phyloP scores from a whole-genome alignment of 2,113 vertebrate species.

The Caranx melampygus region DNA sequence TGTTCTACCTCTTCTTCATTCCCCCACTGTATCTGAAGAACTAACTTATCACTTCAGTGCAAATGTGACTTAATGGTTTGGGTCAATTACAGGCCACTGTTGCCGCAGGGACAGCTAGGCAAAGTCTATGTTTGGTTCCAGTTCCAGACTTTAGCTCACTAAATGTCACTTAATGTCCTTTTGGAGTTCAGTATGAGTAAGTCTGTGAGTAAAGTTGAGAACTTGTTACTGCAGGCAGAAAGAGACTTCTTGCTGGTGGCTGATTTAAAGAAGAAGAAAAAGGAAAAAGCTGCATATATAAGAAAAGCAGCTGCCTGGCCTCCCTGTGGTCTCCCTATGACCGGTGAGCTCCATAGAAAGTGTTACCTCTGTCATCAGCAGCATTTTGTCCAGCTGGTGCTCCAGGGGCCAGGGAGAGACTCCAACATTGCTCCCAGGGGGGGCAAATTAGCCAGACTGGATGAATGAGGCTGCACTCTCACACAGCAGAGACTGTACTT shows the following conservation, averaged over 20 bases:
- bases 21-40: background rate
- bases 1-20: too few relatives aligned
- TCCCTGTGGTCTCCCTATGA: background rate
- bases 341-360: conserved; percentile 13
- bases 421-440: conserved; percentile 36
- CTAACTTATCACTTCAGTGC: background rate
- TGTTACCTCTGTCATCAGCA: conserved; percentile 35
- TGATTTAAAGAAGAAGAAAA: background rate
- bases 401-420: conserved; percentile 21
- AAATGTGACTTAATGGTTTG: background rate
- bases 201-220: background rate
- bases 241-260: background rate
- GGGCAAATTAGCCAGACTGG: conserved; percentile 32
- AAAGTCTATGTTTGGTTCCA: background rate
- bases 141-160: background rate
- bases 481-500: conserved; percentile 13
- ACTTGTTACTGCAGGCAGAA: background rate
- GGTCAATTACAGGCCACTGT: background rate
- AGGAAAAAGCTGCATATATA: background rate
- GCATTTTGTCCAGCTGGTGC: conserved; percentile 57
- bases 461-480: conserved; percentile 30
- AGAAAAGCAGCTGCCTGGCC: conserved; percentile 19
- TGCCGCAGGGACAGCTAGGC: background rate
- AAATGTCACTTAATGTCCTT: conserved; percentile 16
- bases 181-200: background rate